These are phyloP conservation scores for Plebejus argus DNA, from an alignment of 2,888 invertebrate species.

Conservation along the genomic window DNA sequence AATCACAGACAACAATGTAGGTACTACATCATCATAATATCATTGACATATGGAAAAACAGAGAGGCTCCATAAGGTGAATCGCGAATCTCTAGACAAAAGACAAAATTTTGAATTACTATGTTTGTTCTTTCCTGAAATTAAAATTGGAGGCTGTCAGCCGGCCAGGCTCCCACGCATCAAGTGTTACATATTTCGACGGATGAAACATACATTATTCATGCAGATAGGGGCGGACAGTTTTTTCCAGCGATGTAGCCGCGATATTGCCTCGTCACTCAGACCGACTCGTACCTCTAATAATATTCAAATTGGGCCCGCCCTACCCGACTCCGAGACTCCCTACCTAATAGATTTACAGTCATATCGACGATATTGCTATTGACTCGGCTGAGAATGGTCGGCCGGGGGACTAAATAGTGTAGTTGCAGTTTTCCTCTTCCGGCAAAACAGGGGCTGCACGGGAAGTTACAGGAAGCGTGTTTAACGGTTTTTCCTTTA, in stretches of 20 bases:
- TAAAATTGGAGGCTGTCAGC: slow-evolving; percentile 5
- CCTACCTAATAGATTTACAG: slow-evolving; percentile 28
- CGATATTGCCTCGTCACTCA: slow-evolving; percentile 41
- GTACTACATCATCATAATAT: no score
- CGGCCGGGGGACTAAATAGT: neutral
- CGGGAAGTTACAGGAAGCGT: neutral
- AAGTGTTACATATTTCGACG: slow-evolving; percentile 41
- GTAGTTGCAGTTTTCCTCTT: slow-evolving; percentile 1
- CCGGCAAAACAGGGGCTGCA: slow-evolving; percentile 13
- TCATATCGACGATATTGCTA: slow-evolving; percentile 29
- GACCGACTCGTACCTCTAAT: slow-evolving; percentile 39
- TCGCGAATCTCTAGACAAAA: neutral
- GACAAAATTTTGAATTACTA: neutral
- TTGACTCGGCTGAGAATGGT: slow-evolving; percentile 2
- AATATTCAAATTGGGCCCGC: slow-evolving; percentile 41
- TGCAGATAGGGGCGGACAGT: slow-evolving; percentile 38
- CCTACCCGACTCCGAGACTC: slow-evolving; percentile 29
- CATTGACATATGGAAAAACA: no score
- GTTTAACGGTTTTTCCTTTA: neutral
- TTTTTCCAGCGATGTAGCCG: slow-evolving; percentile 38
- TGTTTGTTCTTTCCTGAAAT: slow-evolving; percentile 8
- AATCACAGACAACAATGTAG: no score
- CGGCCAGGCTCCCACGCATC: slow-evolving; percentile 28
- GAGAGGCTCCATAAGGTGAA: no score
- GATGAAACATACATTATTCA: slow-evolving; percentile 47